These are phyloP conservation scores for Cossypha caffra DNA, from an alignment of 2,797 vertebrate genomes.

Conservation along the genomic window DNA sequence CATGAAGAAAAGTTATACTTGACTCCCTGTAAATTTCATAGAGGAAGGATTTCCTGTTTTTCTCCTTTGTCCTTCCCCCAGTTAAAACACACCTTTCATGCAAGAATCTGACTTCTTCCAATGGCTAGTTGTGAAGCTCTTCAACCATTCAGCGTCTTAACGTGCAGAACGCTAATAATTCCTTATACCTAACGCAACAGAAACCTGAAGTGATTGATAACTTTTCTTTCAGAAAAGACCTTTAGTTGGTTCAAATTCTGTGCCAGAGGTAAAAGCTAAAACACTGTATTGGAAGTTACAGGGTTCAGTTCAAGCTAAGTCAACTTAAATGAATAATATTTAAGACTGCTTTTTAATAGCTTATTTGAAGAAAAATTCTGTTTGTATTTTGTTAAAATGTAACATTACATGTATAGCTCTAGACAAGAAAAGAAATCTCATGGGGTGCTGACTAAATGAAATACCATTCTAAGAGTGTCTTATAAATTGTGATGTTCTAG, in stretches of 20 bases:
- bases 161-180: background rate
- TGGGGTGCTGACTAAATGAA: background rate
- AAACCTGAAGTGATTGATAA: background rate
- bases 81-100: background rate
- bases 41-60: background rate
- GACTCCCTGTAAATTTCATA: background rate
- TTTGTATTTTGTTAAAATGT: background rate
- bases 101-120: background rate
- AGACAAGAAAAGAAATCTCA: background rate
- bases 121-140: background rate
- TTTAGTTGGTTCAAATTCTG: background rate
- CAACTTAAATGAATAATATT: background rate
- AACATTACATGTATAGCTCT: background rate
- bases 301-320: background rate
- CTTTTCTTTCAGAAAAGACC: background rate
- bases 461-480: background rate
- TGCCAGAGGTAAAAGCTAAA: background rate
- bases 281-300: background rate
- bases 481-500: background rate
- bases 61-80: rapidly evolving
- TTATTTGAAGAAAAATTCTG: background rate
- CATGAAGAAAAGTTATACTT: background rate
- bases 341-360: background rate
- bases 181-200: background rate
- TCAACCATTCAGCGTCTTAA: background rate